Conservation (phyloP, 2,888 invertebrate species). For the Brachyptera putata region DNA sequence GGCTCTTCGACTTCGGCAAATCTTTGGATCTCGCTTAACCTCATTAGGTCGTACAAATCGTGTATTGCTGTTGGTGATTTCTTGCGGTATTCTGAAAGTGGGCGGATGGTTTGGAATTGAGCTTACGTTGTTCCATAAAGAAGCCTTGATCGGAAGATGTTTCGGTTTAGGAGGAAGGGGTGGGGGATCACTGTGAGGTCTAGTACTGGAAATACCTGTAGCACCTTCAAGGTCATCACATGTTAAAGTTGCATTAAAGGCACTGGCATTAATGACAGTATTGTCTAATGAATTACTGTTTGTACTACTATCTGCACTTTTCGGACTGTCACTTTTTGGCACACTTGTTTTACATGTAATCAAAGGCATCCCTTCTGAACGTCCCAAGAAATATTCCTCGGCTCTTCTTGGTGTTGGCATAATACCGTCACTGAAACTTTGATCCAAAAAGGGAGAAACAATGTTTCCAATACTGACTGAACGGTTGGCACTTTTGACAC, state of each 20-base stretch:
- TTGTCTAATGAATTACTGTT: conserved; percentile 19
- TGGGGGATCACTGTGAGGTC: conserved; percentile 49
- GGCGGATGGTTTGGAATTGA: not conserved
- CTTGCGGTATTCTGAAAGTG: not conserved
- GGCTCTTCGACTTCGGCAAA: conserved; percentile 39
- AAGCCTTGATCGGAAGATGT: conserved; percentile 60
- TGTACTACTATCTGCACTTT: not conserved
- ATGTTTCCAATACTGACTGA: conserved; percentile 23
- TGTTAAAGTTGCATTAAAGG: conserved; percentile 14
- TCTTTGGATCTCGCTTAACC: conserved; percentile 38
- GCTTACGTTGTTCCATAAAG: conserved; percentile 49
- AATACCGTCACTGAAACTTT: no score
- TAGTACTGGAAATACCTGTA: conserved; percentile 7
- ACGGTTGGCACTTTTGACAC: not conserved
- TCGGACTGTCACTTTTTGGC: not conserved
- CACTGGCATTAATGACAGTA: conserved; percentile 14
- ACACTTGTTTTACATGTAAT: not conserved
- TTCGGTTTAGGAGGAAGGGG: conserved; percentile 73
- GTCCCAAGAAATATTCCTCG: not conserved
- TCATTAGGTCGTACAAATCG: conserved; percentile 29
- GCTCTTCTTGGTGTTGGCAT: not conserved
- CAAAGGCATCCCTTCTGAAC: not conserved
- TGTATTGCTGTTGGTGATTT: conserved; percentile 26
- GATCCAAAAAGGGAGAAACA: conserved; percentile 32
- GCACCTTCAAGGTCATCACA: no score